These are phyloP conservation scores for Nibea coibor DNA, from an alignment of 2,113 vertebrate genomes.

Conservation along the genomic window DNA sequence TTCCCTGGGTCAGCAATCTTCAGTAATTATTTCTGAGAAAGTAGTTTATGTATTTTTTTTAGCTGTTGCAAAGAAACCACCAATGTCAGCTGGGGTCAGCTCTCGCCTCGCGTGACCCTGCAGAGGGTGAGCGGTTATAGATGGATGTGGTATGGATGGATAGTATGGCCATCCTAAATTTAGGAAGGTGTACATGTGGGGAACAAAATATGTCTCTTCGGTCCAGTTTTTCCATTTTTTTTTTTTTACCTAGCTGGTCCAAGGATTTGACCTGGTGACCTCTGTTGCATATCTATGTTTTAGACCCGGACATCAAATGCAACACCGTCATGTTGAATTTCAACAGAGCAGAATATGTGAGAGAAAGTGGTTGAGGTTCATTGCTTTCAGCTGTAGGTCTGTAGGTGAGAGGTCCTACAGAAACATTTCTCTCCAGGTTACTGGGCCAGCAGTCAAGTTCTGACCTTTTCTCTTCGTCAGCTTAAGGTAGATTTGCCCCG, in stretches of 20 bases:
- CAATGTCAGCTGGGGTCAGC: too few species aligned
- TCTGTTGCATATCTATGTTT: conserved; percentile 45
- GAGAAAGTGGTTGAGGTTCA: conserved; percentile 18
- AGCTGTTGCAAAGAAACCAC: background rate
- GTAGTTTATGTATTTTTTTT: background rate
- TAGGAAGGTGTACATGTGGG: too few species aligned
- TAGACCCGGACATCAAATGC: conserved; percentile 51
- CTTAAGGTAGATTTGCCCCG: conserved; percentile 38
- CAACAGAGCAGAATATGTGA: conserved; percentile 28
- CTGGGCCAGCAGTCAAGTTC: conserved; percentile 42
- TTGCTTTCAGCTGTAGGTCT: conserved; percentile 17
- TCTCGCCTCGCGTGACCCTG: too few species aligned
- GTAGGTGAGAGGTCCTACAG: conserved; percentile 30
- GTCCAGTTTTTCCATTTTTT: background rate
- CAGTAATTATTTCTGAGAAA: conserved; percentile 28
- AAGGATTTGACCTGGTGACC: conserved; percentile 37
- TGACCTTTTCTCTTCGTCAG: conserved; percentile 64
- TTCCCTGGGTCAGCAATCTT: background rate
- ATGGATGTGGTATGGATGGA: too few species aligned
- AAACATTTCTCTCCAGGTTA: conserved; percentile 46
- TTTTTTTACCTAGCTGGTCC: background rate
- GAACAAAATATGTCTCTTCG: background rate
- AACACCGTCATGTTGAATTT: conserved; percentile 65
- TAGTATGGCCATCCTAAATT: too few species aligned
- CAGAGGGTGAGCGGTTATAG: too few species aligned